These are phyloP conservation scores for Synanthedon vespiformis DNA, from an alignment of 2,888 invertebrate species.

Conservation along the genomic window DNA sequence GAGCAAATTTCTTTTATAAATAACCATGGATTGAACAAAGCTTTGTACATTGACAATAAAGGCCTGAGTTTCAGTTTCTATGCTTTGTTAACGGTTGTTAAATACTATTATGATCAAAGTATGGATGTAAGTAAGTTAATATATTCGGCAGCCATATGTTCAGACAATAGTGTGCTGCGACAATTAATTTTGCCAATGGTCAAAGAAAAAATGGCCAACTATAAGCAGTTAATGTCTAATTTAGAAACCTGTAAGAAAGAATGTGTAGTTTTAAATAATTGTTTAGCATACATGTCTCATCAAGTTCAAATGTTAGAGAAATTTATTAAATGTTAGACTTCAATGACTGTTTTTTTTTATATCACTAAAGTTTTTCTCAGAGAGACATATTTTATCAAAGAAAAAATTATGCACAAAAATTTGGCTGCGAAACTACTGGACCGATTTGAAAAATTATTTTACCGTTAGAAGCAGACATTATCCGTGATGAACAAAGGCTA, in stretches of 20 bases:
- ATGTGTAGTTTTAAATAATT: slow-evolving; percentile 49
- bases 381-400: too few species aligned
- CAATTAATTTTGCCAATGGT: slow-evolving; percentile 49
- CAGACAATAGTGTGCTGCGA: slow-evolving; percentile 43
- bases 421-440: too few species aligned
- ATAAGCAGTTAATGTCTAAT: slow-evolving; percentile 36
- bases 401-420: too few species aligned
- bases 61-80: slow-evolving; percentile 78
- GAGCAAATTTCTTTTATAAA: slow-evolving; percentile 75
- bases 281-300: slow-evolving; percentile 56
- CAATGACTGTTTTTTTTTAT: neutral
- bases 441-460: too few species aligned
- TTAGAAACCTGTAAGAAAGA: slow-evolving; percentile 28
- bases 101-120: slow-evolving; percentile 48
- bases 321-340: slow-evolving; percentile 62
- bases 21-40: slow-evolving; percentile 70
- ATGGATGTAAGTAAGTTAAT: slow-evolving; percentile 52
- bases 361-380: too few species aligned
- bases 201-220: slow-evolving; percentile 28
- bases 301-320: slow-evolving; percentile 60
- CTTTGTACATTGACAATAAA: slow-evolving; percentile 72
- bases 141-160: slow-evolving; percentile 56
- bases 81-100: slow-evolving; percentile 56
- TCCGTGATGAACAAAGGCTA: too few species aligned
- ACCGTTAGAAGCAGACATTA: too few species aligned